phyloP scores from a whole-genome alignment of 2,888 invertebrate species.

The Alloscopus bannaensis region DNA sequence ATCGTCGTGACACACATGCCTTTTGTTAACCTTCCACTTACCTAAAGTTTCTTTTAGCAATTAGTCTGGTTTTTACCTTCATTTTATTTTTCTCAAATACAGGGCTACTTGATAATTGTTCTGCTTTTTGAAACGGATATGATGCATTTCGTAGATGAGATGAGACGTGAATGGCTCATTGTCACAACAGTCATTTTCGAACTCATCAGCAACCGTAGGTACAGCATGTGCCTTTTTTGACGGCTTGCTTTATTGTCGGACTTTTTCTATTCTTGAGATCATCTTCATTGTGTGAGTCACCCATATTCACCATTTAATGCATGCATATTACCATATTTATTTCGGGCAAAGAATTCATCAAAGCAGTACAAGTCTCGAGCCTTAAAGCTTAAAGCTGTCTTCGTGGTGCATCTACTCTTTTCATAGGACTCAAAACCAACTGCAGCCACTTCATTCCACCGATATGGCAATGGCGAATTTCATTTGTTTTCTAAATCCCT shows the following conservation, averaged over 20 bases:
- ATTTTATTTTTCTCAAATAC: not conserved
- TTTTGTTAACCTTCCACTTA: slow-evolving; percentile 3
- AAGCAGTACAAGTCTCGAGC: too few relatives aligned
- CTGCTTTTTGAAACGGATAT: too few relatives aligned
- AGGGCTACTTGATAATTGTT: slow-evolving; percentile 8
- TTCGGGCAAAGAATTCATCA: too few relatives aligned
- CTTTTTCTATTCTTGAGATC: not conserved
- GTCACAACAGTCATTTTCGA: slow-evolving; percentile 38
- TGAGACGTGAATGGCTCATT: slow-evolving; percentile 34
- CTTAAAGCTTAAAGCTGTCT: too few relatives aligned
- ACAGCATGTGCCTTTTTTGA: not conserved
- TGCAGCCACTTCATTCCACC: not conserved
- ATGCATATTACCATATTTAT: slow-evolving; percentile 21
- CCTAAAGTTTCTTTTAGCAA: not conserved
- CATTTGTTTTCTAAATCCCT: slow-evolving; percentile 54
- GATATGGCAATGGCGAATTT: slow-evolving; percentile 47
- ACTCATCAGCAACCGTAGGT: not conserved
- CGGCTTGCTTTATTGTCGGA: too few relatives aligned
- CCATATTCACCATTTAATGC: not conserved
- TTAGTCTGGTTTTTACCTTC: not conserved
- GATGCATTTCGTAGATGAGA: not conserved
- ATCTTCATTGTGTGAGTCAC: slow-evolving; percentile 5
- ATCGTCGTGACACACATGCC: not conserved
- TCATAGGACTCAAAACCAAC: too few relatives aligned
- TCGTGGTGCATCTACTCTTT: too few relatives aligned